phyloP scores from a whole-genome alignment of 2,797 vertebrate genomes.

The Esox masquinongy region DNA sequence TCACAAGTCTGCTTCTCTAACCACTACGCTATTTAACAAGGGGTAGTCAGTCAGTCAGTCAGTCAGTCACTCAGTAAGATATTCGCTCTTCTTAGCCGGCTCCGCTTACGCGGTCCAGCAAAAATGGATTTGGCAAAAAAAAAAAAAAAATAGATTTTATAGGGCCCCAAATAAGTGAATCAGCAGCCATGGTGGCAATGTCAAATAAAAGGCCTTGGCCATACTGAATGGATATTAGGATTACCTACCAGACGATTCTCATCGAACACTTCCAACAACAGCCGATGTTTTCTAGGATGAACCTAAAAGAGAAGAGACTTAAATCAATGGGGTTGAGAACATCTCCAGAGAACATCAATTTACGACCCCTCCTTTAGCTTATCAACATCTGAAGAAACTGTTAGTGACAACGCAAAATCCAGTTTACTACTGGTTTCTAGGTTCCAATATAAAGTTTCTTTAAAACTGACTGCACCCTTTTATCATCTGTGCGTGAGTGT shows the following conservation, averaged over 20 bases:
- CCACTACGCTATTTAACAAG: too few relatives aligned
- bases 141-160: too few relatives aligned
- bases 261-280: conserved; percentile 96
- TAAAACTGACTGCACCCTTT: background rate
- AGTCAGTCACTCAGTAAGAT: too few relatives aligned
- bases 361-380: background rate
- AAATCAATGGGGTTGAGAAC: background rate
- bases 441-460: background rate
- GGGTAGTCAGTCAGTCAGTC: too few relatives aligned
- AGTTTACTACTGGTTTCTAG: background rate
- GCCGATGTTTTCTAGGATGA: conserved; percentile 86
- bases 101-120: too few relatives aligned
- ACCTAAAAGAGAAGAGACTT: conserved; percentile 75
- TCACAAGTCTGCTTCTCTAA: too few relatives aligned
- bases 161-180: background rate
- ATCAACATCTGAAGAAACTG: background rate
- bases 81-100: too few relatives aligned
- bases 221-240: conserved; percentile 3
- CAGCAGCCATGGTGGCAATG: background rate
- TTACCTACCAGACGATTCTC: conserved; percentile 96
- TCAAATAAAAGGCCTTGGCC: background rate
- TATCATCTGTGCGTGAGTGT: too few relatives aligned
- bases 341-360: conserved; percentile 7
- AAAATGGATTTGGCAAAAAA: too few relatives aligned
- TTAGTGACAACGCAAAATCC: too few relatives aligned